Evolutionary conservation across 2,888 invertebrate genomes (phyloP), one percentile per base, ranked within the genome.

Genomic region (Drosophila anomalata): DNA sequence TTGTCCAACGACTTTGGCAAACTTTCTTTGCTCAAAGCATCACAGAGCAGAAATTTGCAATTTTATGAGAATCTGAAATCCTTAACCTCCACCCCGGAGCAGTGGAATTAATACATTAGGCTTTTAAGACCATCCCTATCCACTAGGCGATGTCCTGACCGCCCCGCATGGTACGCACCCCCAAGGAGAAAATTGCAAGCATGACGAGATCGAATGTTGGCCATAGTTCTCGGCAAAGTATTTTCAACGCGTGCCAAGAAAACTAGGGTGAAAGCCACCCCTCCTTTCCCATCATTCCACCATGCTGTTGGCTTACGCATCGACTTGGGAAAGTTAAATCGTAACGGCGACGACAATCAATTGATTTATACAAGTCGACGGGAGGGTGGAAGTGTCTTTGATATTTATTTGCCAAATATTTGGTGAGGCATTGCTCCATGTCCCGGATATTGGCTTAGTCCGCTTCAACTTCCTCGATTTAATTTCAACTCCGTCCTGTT

Each of bases 331-430:
- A 78, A 82, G 71, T 84, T 75, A 70, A 82, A 77, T 82, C 77
- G 69, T 52, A 73, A 76, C 73, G 66, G 74, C 68, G 60, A 57
- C 80, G 79, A 76, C 76, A 83, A 87, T 79, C 86, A 83, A 87
- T 83, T 86, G 83, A 83, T 83, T 88, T 82, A 86, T 82, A 65
- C 73, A 77, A 72, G 58, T 14, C 58, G 29, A 5, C 31, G 17
- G 17, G 29, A 5, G 54, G 29, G 11, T 6, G 33, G 24, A 9
- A 4, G 39, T 69, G 77, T 66, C 70, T 61, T 66, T 76, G 73
- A 83, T 87, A 80, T 84, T 86, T 83, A 83, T 83, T 84, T 83
- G 67, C 59, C 71, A 84, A 84, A 88, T 88, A 84, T 88, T 87
- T 77, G 79, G 52, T 36, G 51, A 58, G 76, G 84, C 80, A 76